Percentiles rank a stretch among this genome's conserved stretches.
Conservation (phyloP, 2,113 vertebrate genomes). For the Anolis carolinensis region DNA sequence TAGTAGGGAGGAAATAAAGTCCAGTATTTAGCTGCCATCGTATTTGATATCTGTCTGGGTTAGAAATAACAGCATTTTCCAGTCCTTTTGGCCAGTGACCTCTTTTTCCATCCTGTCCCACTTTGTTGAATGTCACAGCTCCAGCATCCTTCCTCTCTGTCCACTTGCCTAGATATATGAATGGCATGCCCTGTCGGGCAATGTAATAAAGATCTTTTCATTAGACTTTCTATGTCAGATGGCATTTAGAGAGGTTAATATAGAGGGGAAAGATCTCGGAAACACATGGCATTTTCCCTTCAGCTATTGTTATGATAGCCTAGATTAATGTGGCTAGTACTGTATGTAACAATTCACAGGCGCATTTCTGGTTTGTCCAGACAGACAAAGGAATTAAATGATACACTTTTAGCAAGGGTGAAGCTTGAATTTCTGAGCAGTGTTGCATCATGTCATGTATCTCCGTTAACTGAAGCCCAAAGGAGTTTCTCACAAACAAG, state of each 20-base stretch:
- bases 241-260: conserved; percentile 57
- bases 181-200: conserved; percentile 55
- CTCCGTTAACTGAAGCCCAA: conserved; percentile 42
- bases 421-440: conserved; percentile 22
- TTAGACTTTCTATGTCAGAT: conserved; percentile 51
- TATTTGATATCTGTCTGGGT: conserved; percentile 9
- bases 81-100: not conserved
- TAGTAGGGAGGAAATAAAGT: not conserved
- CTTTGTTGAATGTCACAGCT: conserved; percentile 7
- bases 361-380: conserved; percentile 39
- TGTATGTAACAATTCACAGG: conserved; percentile 44
- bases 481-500: not conserved
- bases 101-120: conserved; percentile 6
- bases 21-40: not conserved
- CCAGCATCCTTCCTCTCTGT: not conserved
- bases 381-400: conserved; percentile 40
- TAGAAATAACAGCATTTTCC: not conserved
- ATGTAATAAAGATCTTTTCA: conserved; percentile 65
- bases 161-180: conserved; percentile 50
- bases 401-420: conserved; percentile 54
- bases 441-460: conserved; percentile 45
- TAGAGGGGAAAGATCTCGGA: conserved; percentile 45
- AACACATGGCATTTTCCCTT: conserved; percentile 45
- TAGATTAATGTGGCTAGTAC: conserved; percentile 50
- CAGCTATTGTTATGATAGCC: conserved; percentile 26